These are phyloP conservation scores for Peromyscus maniculatus DNA, from an alignment of 2,113 vertebrate species.

Conservation along the genomic window DNA sequence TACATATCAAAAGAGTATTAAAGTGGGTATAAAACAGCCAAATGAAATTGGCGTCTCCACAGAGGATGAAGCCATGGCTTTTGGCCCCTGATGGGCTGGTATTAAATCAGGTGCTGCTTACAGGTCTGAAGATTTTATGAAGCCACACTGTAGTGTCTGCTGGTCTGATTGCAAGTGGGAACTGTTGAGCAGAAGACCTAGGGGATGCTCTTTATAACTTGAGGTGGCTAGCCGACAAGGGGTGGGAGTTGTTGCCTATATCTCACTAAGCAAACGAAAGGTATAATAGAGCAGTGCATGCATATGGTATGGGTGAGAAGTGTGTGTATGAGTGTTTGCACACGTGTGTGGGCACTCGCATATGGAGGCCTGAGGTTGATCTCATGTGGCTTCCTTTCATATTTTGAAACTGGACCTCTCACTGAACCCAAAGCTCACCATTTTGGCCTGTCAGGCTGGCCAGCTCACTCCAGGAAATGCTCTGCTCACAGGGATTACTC, in stretches of 20 bases:
- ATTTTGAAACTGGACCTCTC: neutral
- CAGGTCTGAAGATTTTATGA: slow-evolving; percentile 54
- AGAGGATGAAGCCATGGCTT: slow-evolving; percentile 18
- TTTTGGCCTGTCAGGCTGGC: too few relatives aligned
- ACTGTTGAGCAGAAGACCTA: slow-evolving; percentile 39
- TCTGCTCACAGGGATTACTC: neutral
- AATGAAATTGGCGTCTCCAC: slow-evolving; percentile 41
- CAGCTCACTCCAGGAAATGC: neutral
- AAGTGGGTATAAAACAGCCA: slow-evolving; percentile 71
- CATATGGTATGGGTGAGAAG: neutral
- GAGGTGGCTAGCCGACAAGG: neutral
- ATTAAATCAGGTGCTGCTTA: slow-evolving; percentile 55
- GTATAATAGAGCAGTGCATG: neutral
- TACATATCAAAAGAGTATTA: slow-evolving; percentile 51
- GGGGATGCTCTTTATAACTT: slow-evolving; percentile 62
- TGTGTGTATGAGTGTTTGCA: neutral
- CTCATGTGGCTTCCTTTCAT: too few relatives aligned
- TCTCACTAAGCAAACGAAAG: slow-evolving; percentile 71
- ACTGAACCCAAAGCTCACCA: neutral
- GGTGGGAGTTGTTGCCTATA: slow-evolving; percentile 43
- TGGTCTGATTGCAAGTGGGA: slow-evolving; percentile 70
- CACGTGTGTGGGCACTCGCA: neutral
- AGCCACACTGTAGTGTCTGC: slow-evolving; percentile 7
- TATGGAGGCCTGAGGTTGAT: neutral
- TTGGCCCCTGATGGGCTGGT: neutral